A percentile compares a stretch with the other conserved stretches of the same genome.
These are phyloP conservation scores for Didymodactylos carnosus DNA, from an alignment of 2,888 invertebrate species.

Conservation along the genomic window DNA sequence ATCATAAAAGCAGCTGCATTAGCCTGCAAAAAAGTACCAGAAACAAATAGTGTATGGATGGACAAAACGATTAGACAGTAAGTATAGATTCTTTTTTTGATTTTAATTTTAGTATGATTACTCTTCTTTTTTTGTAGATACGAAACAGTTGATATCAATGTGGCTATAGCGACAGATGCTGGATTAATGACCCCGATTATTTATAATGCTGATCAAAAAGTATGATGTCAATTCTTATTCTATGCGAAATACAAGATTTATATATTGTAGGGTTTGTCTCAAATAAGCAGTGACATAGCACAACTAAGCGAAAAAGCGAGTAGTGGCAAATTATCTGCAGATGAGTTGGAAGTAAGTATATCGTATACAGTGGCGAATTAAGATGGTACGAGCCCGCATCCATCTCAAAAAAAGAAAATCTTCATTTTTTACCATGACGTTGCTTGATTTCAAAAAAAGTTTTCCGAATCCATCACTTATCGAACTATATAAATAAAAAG, in stretches of 20 bases:
- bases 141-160: conserved; percentile 59
- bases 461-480: no score
- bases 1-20: conserved; percentile 76
- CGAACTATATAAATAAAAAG: no score
- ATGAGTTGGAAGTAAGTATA: conserved; percentile 1
- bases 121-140: neutral
- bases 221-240: neutral
- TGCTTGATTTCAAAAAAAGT: no score
- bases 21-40: conserved; percentile 68
- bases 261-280: neutral
- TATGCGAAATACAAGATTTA: neutral
- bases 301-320: neutral
- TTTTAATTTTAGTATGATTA: neutral
- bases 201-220: conserved; percentile 53
- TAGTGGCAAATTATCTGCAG: neutral
- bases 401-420: neutral
- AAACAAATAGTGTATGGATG: conserved; percentile 85
- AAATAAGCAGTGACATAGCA: conserved; percentile 4
- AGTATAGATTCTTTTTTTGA: conserved; percentile 15
- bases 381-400: no score
- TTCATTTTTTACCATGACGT: neutral
- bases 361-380: no score
- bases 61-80: conserved; percentile 74
- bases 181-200: conserved; percentile 92
- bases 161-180: conserved; percentile 80